These are phyloP conservation scores for Oryzaephilus surinamensis DNA, from an alignment of 1,140 invertebrate genomes.

Conservation along the genomic window DNA sequence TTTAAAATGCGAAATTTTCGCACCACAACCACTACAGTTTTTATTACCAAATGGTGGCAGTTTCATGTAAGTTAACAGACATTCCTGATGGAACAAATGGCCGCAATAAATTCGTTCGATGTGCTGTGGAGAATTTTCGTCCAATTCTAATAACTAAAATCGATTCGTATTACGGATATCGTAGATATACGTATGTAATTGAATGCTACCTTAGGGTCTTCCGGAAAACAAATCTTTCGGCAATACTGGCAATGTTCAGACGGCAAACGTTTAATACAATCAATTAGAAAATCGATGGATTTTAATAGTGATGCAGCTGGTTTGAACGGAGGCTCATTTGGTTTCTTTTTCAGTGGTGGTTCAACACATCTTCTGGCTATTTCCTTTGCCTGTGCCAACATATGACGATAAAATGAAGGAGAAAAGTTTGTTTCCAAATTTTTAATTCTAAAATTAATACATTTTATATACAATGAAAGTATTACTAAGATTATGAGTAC, in stretches of 20 bases:
- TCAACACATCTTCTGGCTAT: constrained; percentile 60
- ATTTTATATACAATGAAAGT: constrained; percentile 41
- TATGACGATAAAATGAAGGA: constrained; percentile 46
- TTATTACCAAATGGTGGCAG: constrained; percentile 67
- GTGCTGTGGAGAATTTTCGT: constrained; percentile 49
- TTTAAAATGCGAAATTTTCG: constrained; percentile 63
- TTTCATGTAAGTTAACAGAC: constrained; percentile 60
- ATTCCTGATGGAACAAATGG: constrained; percentile 62
- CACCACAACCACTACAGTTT: constrained; percentile 42
- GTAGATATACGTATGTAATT: constrained; percentile 5
- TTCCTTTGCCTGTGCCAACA: constrained; percentile 56
- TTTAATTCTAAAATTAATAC: no score
- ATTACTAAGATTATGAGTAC: constrained; percentile 30
- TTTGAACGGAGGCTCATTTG: constrained; percentile 43
- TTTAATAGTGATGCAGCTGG: constrained; percentile 51
- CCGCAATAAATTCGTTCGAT: constrained; percentile 66
- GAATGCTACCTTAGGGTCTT: constrained; percentile 40
- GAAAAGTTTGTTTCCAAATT: constrained; percentile 62
- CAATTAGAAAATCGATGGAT: constrained; percentile 51
- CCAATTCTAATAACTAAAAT: constrained; percentile 39
- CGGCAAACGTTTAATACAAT: constrained; percentile 48
- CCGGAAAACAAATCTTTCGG: constrained; percentile 47
- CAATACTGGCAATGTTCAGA: constrained; percentile 54
- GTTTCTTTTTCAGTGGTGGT: constrained; percentile 47
- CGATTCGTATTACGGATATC: constrained; percentile 7